These are phyloP conservation scores for Lithobates sylvaticus DNA, from an alignment of 2,797 vertebrate species.

Conservation along the genomic window DNA sequence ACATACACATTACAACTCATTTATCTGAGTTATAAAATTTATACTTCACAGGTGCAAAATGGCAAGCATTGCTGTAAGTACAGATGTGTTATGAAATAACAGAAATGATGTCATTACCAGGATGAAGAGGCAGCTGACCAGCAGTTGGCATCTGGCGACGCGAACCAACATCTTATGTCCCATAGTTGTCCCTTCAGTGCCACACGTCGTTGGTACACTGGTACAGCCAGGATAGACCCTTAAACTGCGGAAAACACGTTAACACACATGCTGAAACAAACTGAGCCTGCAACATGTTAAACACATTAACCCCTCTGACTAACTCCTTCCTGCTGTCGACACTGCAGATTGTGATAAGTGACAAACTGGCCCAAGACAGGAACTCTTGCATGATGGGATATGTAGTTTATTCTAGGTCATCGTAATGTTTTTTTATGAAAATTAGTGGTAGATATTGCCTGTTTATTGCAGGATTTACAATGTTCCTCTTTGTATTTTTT, in stretches of 20 bases:
- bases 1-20: too few relatives aligned
- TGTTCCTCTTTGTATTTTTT: too few relatives aligned
- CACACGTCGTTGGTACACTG: not conserved
- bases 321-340: conserved; percentile 45
- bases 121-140: conserved; percentile 70
- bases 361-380: conserved; percentile 35
- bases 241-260: not conserved
- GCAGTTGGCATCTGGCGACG: conserved; percentile 71
- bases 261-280: conserved; percentile 3
- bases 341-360: conserved; percentile 48
- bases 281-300: conserved; percentile 12
- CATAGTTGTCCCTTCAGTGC: conserved; percentile 58
- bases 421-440: too few relatives aligned
- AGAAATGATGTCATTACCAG: conserved; percentile 67
- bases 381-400: conserved; percentile 68
- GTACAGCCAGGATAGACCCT: not conserved
- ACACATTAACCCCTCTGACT: conserved; percentile 22
- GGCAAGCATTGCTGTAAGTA: not conserved
- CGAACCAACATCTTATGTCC: conserved; percentile 62
- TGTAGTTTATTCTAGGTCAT: conserved; percentile 53
- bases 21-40: too few relatives aligned
- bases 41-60: too few relatives aligned
- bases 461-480: too few relatives aligned
- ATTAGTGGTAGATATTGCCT: too few relatives aligned
- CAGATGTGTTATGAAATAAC: conserved; percentile 7